Evolutionary conservation across 2,797 vertebrate genomes (phyloP).

Genomic region (Loriculus beryllinus): DNA sequence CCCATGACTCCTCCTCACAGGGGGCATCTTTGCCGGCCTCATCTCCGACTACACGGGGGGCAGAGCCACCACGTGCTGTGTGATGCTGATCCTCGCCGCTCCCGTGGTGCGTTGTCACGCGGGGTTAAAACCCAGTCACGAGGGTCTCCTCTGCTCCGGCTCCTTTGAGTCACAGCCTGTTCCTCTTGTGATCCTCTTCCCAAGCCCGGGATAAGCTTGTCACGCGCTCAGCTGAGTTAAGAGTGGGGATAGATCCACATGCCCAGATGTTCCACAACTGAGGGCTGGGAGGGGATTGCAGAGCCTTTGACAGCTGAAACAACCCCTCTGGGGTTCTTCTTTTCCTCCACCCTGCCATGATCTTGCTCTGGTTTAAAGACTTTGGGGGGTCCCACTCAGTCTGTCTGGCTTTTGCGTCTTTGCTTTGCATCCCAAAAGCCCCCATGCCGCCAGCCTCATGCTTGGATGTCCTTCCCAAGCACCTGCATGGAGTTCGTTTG

Average conservation of each 20-base stretch:
- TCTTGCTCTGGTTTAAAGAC: neutral
- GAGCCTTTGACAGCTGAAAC: neutral
- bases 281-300: neutral
- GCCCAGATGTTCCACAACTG: neutral
- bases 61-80: slow-evolving; percentile 88
- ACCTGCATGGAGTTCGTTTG: neutral
- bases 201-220: neutral
- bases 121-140: neutral
- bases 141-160: neutral
- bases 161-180: neutral
- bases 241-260: neutral
- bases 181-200: neutral
- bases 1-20: slow-evolving; percentile 48
- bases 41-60: slow-evolving; percentile 89
- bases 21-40: slow-evolving; percentile 89
- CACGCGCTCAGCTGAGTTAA: accelerated
- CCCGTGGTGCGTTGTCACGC: slow-evolving; percentile 83
- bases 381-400: neutral
- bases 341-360: neutral
- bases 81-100: slow-evolving; percentile 89
- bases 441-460: accelerated
- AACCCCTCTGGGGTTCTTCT: too few relatives aligned
- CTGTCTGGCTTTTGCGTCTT: neutral
- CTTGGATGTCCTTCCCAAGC: neutral
- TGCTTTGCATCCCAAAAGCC: neutral